Percentiles rank a stretch among this genome's conserved stretches.
phyloP scores from a whole-genome alignment of 1,140 invertebrate genomes.

The Lordiphosa collinella region DNA sequence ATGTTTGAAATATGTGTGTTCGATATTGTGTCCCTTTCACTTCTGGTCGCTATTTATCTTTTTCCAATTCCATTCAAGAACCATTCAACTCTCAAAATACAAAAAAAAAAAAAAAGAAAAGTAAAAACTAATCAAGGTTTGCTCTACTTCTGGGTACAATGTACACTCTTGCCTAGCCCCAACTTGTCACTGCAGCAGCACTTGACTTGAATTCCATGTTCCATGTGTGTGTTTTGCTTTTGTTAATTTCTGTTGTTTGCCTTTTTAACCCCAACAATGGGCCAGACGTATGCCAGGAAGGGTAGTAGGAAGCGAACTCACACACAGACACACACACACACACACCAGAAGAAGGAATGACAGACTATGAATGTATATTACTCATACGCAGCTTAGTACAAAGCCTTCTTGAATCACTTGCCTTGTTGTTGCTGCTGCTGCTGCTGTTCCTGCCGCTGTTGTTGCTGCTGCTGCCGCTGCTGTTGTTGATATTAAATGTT shows the following conservation, averaged over 20 bases:
- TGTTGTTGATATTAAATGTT: slow-evolving; percentile 8
- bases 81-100: no score
- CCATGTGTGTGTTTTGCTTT: slow-evolving; percentile 41
- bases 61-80: no score
- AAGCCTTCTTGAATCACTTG: slow-evolving; percentile 44
- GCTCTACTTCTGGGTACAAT: no score
- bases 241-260: slow-evolving; percentile 73
- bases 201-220: slow-evolving; percentile 58
- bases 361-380: slow-evolving; percentile 34
- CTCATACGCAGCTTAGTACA: slow-evolving; percentile 42
- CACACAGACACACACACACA: slow-evolving; percentile 11
- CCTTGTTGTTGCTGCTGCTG: slow-evolving; percentile 21
- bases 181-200: slow-evolving; percentile 27
- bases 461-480: not conserved
- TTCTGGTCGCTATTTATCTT: no score
- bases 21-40: no score
- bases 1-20: no score
- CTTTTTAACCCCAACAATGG: slow-evolving; percentile 51
- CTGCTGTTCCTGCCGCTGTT: not conserved
- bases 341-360: slow-evolving; percentile 11
- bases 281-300: no score
- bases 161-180: no score
- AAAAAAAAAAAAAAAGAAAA: no score
- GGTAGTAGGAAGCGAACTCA: slow-evolving; percentile 18
- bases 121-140: no score